Percentiles rank a stretch among this genome's conserved stretches.
Conservation (phyloP, 2,113 vertebrate species). For the Catharus minimus region DNA sequence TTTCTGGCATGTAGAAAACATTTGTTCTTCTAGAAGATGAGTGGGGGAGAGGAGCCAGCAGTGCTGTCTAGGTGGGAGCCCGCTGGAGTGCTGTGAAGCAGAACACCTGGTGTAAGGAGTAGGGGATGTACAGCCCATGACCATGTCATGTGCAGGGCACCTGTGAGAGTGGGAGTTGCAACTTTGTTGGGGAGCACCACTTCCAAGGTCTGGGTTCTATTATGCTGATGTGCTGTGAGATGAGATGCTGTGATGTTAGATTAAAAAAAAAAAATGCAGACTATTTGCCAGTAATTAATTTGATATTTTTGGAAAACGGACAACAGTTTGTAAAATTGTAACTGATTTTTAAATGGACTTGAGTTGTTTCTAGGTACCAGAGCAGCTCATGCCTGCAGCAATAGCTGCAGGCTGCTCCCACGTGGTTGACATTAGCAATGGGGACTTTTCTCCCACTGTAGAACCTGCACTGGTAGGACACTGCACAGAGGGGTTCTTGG, state of each 20-base stretch:
- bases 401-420: neutral
- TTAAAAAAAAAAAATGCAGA: neutral
- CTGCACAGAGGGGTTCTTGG: neutral
- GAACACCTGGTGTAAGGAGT: neutral
- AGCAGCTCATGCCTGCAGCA: neutral
- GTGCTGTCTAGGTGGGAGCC: neutral
- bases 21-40: neutral
- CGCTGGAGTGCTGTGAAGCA: rapidly evolving
- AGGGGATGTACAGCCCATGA: neutral
- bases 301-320: neutral
- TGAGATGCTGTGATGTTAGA: neutral
- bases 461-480: neutral
- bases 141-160: neutral
- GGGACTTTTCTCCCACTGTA: neutral
- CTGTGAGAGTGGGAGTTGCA: rapidly evolving
- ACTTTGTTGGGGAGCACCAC: neutral
- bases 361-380: neutral
- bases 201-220: neutral
- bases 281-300: neutral
- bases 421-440: neutral
- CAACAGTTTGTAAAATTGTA: neutral
- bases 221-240: neutral
- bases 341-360: neutral
- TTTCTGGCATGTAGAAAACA: neutral
- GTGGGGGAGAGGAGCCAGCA: neutral